Percentiles rank a stretch among this genome's conserved stretches.
Conservation (phyloP, 2,113 vertebrate species). For the Gnathonemus longibarbis region DNA sequence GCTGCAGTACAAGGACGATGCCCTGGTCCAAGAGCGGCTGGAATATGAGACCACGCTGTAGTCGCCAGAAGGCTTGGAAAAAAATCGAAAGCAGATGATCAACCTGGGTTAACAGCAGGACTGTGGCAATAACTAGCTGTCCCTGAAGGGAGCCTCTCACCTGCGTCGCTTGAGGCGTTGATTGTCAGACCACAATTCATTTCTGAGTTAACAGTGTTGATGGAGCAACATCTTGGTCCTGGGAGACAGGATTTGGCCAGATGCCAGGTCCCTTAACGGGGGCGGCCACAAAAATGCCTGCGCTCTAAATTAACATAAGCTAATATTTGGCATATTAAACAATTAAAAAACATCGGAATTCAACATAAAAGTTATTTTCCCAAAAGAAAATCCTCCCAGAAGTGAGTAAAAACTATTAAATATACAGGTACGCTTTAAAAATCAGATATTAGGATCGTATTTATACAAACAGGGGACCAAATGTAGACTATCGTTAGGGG, state of each 20-base stretch:
- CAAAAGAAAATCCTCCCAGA: background rate
- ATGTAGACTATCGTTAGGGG: background rate
- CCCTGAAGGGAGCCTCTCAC: slow-evolving; percentile 36
- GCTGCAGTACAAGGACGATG: slow-evolving; percentile 95
- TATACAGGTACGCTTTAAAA: background rate
- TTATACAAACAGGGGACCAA: slow-evolving; percentile 15
- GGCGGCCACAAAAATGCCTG: background rate
- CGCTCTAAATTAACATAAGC: background rate
- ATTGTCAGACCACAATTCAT: slow-evolving; percentile 38
- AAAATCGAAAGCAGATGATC: slow-evolving; percentile 39
- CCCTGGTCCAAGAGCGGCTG: slow-evolving; percentile 86
- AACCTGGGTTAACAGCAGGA: slow-evolving; percentile 51
- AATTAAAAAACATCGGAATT: background rate
- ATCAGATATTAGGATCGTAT: background rate
- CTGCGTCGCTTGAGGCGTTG: slow-evolving; percentile 48
- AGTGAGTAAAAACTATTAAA: background rate
- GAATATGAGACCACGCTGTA: slow-evolving; percentile 97
- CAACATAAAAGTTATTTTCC: background rate
- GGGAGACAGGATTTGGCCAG: background rate
- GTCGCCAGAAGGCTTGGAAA: slow-evolving; percentile 64
- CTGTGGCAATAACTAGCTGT: slow-evolving; percentile 61
- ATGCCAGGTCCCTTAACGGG: background rate
- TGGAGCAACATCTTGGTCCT: background rate
- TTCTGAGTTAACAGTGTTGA: slow-evolving; percentile 22
- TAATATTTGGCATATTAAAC: background rate